phyloP scores from a whole-genome alignment of 2,888 invertebrate species.

The Pyrrhosoma nymphula region DNA sequence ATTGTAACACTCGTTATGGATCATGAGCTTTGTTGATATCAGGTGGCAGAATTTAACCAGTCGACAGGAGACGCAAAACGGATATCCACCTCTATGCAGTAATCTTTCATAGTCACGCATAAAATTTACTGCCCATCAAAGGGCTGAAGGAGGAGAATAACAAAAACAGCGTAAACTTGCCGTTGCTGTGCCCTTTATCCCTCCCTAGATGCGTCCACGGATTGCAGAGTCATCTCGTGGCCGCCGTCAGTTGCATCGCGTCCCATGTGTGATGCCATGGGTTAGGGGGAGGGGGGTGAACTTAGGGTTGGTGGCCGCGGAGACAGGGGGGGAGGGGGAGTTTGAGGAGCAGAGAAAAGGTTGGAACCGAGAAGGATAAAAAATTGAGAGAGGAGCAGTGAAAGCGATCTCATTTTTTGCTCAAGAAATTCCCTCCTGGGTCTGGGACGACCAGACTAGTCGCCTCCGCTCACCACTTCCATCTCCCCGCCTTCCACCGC shows the following conservation, averaged over 20 bases:
- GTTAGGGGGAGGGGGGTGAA: not conserved
- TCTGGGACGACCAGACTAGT: conserved; percentile 15
- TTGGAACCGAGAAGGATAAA: not conserved
- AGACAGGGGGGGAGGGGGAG: not conserved
- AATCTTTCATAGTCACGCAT: not conserved
- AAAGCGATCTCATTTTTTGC: conserved; percentile 52
- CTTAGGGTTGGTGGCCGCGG: not conserved
- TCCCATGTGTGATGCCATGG: conserved; percentile 40
- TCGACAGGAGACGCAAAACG: not conserved
- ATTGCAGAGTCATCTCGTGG: conserved; percentile 52
- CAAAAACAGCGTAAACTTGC: not conserved
- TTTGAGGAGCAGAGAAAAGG: conserved; percentile 18
- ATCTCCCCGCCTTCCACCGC: not conserved
- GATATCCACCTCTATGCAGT: not conserved
- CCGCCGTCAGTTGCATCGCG: conserved; percentile 50
- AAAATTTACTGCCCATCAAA: not conserved
- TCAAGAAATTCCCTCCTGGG: conserved; percentile 2
- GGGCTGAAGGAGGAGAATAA: not conserved
- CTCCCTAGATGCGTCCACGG: not conserved
- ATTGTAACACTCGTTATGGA: not conserved
- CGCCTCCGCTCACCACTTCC: not conserved
- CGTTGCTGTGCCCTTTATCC: not conserved
- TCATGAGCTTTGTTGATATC: not conserved
- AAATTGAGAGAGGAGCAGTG: not conserved
- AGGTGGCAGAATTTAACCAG: not conserved